Evolutionary conservation across 2,797 vertebrate genomes (phyloP), one percentile per base, ranked within the genome.

Genomic region (Sebastes steindachneri): DNA sequence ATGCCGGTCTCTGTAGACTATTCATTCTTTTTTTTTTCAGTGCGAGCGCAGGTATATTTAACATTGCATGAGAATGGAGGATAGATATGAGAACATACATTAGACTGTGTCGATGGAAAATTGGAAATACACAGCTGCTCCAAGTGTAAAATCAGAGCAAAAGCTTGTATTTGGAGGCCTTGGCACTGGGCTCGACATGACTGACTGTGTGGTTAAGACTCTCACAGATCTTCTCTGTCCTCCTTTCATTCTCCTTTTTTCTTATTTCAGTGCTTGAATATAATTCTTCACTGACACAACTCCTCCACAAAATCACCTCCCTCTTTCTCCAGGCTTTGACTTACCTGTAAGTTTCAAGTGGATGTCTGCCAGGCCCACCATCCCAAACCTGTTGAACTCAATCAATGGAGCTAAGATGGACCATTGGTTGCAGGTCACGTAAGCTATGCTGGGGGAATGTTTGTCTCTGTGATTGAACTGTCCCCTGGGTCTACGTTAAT

Each of bases 401-500:
- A 93, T 93, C 90, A 88, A 65, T 83, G 84, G 37, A n/a, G 80
- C 84, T 93, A 93, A 94, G 90, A 91, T 78, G 79, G 68, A 69
- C 83, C 85, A 83, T 70, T 68, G 87, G 92, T 65, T 90, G 89
- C 88, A 77, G 91, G 92, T 95, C 93, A 94, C 94, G 89, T 89
- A 93, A 83, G 80, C 86, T 77, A 85, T 90, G 91, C 86, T 88
- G 85, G 67, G 73, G 82, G 85, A 92, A 91, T 92, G 93, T 94
- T 94, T 94, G 92, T 91, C 80, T 84, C 59, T 45, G 64, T 88
- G 91, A 95, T 91, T 92, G 91, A 93, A 82, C 84, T 59, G 74
- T 89, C 92, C 79, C 89, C 69, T 4, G 83, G 78, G 88, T 53
- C 80, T 37, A 71, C 57, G 25, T 89, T 93, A 91, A 92, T 92